phyloP scores from a whole-genome alignment of 2,797 vertebrate genomes.

The Carapus acus region DNA sequence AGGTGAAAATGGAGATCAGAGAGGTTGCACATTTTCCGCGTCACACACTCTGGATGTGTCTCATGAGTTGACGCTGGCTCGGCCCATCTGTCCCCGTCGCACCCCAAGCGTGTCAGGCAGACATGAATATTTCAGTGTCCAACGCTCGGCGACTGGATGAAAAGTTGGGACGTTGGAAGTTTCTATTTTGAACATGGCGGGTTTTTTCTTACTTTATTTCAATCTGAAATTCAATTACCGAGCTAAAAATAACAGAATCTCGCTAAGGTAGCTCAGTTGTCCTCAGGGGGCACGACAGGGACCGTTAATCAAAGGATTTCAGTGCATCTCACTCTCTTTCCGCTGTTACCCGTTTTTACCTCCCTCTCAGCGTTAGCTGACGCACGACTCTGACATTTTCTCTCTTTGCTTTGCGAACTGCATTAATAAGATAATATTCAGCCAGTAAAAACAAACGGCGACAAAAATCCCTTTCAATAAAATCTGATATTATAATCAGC shows the following conservation, averaged over 20 bases:
- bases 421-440: not conserved
- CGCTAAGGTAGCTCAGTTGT: slow-evolving; percentile 9
- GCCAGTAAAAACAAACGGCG: no score
- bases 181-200: slow-evolving; percentile 52
- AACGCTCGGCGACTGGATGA: no score
- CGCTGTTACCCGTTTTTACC: not conserved
- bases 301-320: slow-evolving; percentile 9
- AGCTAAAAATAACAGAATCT: slow-evolving; percentile 2
- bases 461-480: no score
- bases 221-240: slow-evolving; percentile 37
- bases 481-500: no score
- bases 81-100: slow-evolving; percentile 21
- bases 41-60: slow-evolving; percentile 30
- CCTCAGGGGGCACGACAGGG: slow-evolving; percentile 2
- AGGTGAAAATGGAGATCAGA: no score
- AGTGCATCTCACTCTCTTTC: not conserved
- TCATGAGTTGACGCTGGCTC: slow-evolving; percentile 19
- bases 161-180: no score
- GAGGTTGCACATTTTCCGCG: slow-evolving; percentile 31
- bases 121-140: slow-evolving; percentile 23
- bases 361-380: no score
- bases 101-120: slow-evolving; percentile 16
- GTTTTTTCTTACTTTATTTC: slow-evolving; percentile 53
- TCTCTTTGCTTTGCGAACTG: no score
- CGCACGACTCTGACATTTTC: not conserved